Conservation (phyloP, 2,888 invertebrate species). For the Allygus modestus region DNA sequence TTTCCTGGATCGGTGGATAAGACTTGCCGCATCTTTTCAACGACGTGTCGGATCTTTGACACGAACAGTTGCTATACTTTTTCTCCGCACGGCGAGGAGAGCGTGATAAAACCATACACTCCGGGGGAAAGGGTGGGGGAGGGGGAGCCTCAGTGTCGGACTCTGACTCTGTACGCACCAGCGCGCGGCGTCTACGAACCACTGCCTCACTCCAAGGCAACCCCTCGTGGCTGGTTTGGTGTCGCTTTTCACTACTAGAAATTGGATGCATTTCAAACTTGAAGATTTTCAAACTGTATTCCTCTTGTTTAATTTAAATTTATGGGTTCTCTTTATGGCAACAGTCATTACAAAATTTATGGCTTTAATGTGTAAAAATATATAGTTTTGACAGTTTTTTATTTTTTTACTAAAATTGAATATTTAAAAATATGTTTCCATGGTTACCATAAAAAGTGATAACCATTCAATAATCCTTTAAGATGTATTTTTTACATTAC, state of each 20-base stretch:
- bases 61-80: slow-evolving; percentile 11
- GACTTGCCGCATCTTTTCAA: neutral
- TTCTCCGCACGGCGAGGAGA: neutral
- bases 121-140: neutral
- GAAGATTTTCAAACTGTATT: neutral
- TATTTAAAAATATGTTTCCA: neutral
- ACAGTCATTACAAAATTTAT: neutral
- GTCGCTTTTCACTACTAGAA: neutral
- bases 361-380: neutral
- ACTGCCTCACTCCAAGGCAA: neutral
- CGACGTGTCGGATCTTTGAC: neutral
- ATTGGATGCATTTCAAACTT: neutral
- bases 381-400: neutral
- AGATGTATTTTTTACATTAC: too few species aligned
- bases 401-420: neutral
- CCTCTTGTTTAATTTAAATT: neutral
- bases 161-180: neutral
- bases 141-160: slow-evolving; percentile 14
- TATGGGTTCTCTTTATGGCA: neutral
- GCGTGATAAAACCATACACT: neutral
- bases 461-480: too few species aligned
- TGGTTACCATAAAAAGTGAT: neutral
- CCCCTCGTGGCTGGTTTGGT: neutral
- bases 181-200: neutral
- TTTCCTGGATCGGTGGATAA: neutral